Evolutionary conservation across 2,797 vertebrate species (phyloP).

Genomic region (Leptatherina wallacei): DNA sequence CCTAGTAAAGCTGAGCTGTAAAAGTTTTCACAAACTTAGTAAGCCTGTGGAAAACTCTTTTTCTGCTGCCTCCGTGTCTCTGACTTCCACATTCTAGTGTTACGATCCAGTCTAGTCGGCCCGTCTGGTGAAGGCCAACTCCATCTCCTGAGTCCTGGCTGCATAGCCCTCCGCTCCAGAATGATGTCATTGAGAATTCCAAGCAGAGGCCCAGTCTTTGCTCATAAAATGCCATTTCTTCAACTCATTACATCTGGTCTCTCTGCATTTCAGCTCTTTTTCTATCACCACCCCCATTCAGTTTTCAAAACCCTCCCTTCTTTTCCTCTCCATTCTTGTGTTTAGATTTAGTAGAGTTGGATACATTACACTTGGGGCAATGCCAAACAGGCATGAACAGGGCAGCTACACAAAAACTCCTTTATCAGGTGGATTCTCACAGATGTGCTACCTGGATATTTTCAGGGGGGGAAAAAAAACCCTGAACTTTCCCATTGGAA

Average conservation of each 20-base stretch:
- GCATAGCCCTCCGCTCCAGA: constrained; percentile 44
- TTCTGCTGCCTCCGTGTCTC: constrained; percentile 21
- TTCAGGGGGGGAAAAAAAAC: constrained; percentile 22
- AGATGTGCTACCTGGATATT: constrained; percentile 25
- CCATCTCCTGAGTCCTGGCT: constrained; percentile 51
- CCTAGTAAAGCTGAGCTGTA: constrained; percentile 35
- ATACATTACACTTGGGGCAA: constrained; percentile 35
- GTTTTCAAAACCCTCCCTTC: constrained; percentile 24
- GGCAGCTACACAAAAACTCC: constrained; percentile 44
- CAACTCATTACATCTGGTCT: constrained; percentile 78
- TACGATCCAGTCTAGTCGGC: constrained; percentile 42
- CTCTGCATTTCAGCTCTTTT: constrained; percentile 56
- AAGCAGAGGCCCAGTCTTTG: constrained; percentile 77
- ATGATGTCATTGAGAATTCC: constrained; percentile 85
- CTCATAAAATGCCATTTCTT: constrained; percentile 77
- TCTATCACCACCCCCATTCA: constrained; percentile 31
- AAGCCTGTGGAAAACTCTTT: constrained; percentile 30
- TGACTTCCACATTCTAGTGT: constrained; percentile 39
- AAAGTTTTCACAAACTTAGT: constrained; percentile 41
- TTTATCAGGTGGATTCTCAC: constrained; percentile 57
- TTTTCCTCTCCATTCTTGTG: constrained; percentile 36
- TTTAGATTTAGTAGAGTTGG: constrained; percentile 20
- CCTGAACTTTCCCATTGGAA: constrained; percentile 18
- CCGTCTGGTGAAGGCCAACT: constrained; percentile 56
- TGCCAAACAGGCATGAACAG: constrained; percentile 47